Percentiles rank a stretch among this genome's conserved stretches.
Conservation (phyloP, 2,888 invertebrate genomes). For the Coelogynopora nodosa region DNA sequence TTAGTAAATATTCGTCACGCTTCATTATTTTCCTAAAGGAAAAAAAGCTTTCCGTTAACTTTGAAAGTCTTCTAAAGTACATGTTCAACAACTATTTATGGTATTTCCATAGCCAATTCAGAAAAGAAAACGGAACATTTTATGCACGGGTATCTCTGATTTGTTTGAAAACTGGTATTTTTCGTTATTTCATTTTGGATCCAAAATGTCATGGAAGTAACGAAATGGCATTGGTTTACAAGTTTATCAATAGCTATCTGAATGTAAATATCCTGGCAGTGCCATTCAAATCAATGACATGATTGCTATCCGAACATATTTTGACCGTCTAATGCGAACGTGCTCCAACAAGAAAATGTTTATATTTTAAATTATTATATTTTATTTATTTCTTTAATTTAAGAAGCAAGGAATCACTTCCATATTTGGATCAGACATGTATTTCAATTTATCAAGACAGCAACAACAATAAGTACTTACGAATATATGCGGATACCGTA, state of each 20-base stretch:
- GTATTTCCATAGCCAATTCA: background rate
- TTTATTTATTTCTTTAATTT: background rate
- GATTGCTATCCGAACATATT: too few relatives aligned
- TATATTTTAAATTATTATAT: background rate
- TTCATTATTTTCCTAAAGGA: too few relatives aligned
- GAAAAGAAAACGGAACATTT: background rate
- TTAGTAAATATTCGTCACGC: background rate
- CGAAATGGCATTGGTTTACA: background rate
- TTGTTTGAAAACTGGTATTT: background rate
- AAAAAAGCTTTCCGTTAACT: too few relatives aligned
- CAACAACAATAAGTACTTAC: background rate
- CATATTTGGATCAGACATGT: background rate
- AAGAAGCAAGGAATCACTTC: background rate
- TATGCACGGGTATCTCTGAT: background rate
- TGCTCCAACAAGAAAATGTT: background rate
- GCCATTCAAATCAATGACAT: background rate
- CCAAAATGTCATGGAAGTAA: background rate
- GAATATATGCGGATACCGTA: background rate
- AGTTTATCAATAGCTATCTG: too few relatives aligned
- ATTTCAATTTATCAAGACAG: background rate
- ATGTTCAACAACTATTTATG: background rate
- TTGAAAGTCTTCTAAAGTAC: background rate
- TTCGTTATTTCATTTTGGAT: constrained; percentile 20
- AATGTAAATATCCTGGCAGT: background rate
- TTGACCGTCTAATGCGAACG: too few relatives aligned